Evolutionary conservation across 2,797 vertebrate genomes (phyloP), one percentile per base, ranked within the genome.

Genomic region (Cynopterus sphinx): DNA sequence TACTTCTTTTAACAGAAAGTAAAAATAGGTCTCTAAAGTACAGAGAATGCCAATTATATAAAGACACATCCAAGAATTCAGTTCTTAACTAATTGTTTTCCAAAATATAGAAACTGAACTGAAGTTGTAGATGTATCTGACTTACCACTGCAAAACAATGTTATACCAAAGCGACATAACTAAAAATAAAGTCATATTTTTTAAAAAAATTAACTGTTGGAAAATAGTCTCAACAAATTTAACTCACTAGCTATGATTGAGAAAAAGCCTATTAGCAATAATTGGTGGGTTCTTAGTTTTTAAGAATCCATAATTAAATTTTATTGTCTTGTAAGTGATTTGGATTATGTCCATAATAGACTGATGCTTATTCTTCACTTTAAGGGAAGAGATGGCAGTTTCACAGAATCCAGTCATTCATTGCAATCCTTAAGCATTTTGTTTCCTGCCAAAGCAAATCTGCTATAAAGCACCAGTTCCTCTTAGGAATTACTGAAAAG

Each of bases 281-380:
- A 98, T 98, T 98, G 98, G 96, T 96, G 85, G 93, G 95, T 87
- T 97, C 98, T 98, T 90, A 91, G 95, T 97, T 98, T 98, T 94
- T 97, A 98, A 98, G 97, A 98, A 97, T 85, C 96, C 90, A 94
- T 98, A 98, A 98, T 98, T 98, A 98, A 98, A 98, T 98, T 98
- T 98, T 97, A 98, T 98, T 99, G 98, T 98, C 94, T 98, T 97
- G 51, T 98, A 98, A 98, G 95, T 98, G 97, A 97, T 98, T 98
- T 98, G 96, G 98, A 98, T 98, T 98, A 96, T 93, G 96, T 97
- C 96, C 97, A 95, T 95, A 93, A 95, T 96, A 97, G 97, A 92
- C 79, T 96, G 96, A 84, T 97, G 86, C 96, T 98, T 67, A 97
- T 98, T 98, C 97, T 94, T 96, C 97, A 57, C 92, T 97, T 98